Percentiles rank a stretch among this genome's conserved stretches.
Conservation (phyloP, 2,797 vertebrate species). For the Malurus splendens region DNA sequence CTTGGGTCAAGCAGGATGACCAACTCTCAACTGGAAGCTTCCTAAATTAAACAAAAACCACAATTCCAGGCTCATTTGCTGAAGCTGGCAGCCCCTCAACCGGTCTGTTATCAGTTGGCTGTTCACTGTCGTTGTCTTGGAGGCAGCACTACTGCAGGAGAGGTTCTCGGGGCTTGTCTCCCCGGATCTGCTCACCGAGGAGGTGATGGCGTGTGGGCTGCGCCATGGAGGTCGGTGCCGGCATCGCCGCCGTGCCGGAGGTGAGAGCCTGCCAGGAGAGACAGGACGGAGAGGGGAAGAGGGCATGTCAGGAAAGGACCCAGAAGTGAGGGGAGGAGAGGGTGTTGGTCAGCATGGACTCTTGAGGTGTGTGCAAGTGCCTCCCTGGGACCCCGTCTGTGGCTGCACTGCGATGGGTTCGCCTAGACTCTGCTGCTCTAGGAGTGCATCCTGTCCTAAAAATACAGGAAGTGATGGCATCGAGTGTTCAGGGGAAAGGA, state of each 20-base stretch:
- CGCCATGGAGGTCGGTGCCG: accelerated
- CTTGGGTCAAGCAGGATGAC: not conserved
- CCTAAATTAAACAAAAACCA: not conserved
- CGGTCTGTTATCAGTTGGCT: not conserved
- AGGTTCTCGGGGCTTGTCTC: not conserved
- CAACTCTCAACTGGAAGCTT: not conserved
- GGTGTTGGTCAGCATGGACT: not conserved
- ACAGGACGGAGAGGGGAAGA: not conserved
- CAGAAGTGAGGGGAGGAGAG: accelerated
- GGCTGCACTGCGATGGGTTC: accelerated
- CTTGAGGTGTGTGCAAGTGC: accelerated
- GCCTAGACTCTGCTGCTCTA: not conserved
- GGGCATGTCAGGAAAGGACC: not conserved
- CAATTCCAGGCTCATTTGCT: not conserved
- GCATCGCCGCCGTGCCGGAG: not conserved
- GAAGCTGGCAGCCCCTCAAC: not conserved
- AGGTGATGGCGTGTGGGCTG: accelerated
- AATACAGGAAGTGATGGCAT: not conserved
- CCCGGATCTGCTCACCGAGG: not conserved
- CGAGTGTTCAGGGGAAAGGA: not conserved
- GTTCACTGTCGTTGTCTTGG: not conserved
- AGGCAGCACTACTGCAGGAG: not conserved
- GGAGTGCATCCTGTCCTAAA: not conserved
- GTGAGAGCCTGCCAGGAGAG: accelerated
- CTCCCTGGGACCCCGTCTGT: accelerated